Base-by-base conservation (phyloP, 2,113 vertebrate species). In the Rhinolophus ferrumequinum region DNA sequence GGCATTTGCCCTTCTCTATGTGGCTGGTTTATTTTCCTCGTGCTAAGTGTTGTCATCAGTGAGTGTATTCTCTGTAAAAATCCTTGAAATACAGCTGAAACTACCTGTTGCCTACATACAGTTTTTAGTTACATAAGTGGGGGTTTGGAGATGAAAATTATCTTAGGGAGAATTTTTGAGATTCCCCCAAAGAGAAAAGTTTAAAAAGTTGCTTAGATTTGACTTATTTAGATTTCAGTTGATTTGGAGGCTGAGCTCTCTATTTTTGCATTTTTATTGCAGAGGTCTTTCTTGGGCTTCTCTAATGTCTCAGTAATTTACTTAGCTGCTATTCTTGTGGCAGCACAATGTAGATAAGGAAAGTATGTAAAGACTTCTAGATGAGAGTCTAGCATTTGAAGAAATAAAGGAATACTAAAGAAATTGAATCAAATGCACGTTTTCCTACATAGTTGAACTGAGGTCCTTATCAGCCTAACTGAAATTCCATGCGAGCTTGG, bases 131-230 rank as follows among this genome's bases (percentile, higher is more conserved):
- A 80, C 3, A 88, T 5, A 66, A 67, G 6, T 56, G 12, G 18
- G 33, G 47, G n/a, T 90, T 77, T 82, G 72, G 47, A 94, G 33
- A 81, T 77, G 79, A 92, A 93, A 90, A 86, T 77, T 85, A 47
- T 16, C 33, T 92, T 38, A 70, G 93, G 64, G 76, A 82, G 70
- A 58, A 72, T 77, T 67, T 73, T n/a, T 76, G 70, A 93, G 66
- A 88, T 14, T 52, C 14, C 18, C 21, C 22, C 2, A 44, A 90
- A 88, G 38, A 70, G 16, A 81, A 90, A 62, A 80, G 6, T 52
- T 66, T 24, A 0, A 10, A 88, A 67, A 70, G 69, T 93, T 96
- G 5, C n/a, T 76, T 81, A 75, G 64, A 66, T 56, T 84, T 96
- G 28, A 88, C 26, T 62, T 81, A 44, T 26, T 93, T 72, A 44